phyloP scores from a whole-genome alignment of 2,113 vertebrate genomes.

The Pyxicephalus adspersus region DNA sequence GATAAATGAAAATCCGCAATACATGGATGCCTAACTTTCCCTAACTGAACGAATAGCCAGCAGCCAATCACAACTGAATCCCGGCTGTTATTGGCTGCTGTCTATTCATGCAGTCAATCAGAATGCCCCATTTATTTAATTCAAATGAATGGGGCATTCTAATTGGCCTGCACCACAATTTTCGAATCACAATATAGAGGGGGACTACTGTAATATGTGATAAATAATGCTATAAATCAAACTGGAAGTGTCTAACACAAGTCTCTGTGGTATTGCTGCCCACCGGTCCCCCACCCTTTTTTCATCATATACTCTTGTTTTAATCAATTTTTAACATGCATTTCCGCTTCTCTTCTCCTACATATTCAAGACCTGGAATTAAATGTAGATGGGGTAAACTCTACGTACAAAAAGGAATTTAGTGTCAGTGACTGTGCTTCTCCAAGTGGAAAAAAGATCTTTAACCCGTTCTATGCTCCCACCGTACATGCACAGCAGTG shows the following conservation, averaged over 20 bases:
- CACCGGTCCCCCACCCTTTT: background rate
- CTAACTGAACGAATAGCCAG: too few species aligned
- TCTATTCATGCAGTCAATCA: too few species aligned
- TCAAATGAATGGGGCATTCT: too few species aligned
- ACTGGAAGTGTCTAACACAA: background rate
- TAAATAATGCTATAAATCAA: conserved; percentile 8
- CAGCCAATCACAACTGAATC: too few species aligned
- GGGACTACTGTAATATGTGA: too few species aligned
- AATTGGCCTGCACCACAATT: too few species aligned
- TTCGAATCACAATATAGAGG: too few species aligned
- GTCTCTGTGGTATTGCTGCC: conserved; percentile 11
- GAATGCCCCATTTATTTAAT: too few species aligned
- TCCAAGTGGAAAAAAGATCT: conserved; percentile 20
- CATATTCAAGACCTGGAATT: conserved; percentile 37
- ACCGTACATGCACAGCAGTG: background rate
- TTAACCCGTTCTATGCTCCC: background rate
- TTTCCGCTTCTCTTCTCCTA: conserved; percentile 44
- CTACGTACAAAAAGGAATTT: conserved; percentile 21
- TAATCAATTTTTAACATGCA: conserved; percentile 48
- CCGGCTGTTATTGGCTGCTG: too few species aligned
- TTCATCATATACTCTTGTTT: conserved; percentile 35
- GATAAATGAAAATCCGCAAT: too few species aligned
- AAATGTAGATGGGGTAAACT: conserved; percentile 15
- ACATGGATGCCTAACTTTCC: too few species aligned
- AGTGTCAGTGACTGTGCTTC: conserved; percentile 25